phyloP scores from a whole-genome alignment of 2,888 invertebrate genomes.

The Nemoura dubitans region DNA sequence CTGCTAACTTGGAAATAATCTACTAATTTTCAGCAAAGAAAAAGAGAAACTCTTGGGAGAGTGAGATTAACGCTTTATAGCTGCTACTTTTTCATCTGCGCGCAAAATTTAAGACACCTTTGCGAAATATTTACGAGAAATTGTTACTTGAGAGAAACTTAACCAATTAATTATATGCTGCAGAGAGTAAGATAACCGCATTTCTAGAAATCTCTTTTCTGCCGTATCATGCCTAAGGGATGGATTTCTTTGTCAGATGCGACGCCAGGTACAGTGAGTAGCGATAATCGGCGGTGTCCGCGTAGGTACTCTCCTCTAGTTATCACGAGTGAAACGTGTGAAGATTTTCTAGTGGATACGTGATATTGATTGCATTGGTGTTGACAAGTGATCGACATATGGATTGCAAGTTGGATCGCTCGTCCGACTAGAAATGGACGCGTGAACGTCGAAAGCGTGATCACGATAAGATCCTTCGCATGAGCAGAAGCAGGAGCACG shows the following conservation, averaged over 20 bases:
- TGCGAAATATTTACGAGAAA: too few species aligned
- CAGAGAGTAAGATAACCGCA: too few species aligned
- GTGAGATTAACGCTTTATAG: neutral
- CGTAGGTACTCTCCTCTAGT: too few species aligned
- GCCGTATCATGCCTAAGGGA: too few species aligned
- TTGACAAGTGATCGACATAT: neutral
- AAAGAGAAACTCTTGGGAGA: neutral
- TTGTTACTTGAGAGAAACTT: too few species aligned
- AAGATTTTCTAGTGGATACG: neutral
- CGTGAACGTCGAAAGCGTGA: neutral
- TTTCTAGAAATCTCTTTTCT: too few species aligned
- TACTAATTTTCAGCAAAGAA: neutral
- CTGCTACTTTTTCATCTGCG: neutral
- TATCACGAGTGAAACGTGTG: neutral
- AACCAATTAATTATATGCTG: too few species aligned
- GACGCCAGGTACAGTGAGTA: too few species aligned
- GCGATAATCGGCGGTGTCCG: too few species aligned
- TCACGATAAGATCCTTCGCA: neutral
- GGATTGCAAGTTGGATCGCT: neutral
- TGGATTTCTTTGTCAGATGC: too few species aligned
- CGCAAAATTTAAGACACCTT: too few species aligned
- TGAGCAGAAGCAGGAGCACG: too few species aligned
- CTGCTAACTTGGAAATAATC: neutral
- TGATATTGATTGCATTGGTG: neutral
- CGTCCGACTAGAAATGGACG: neutral